Evolutionary conservation across 2,888 invertebrate species (phyloP).

Genomic region (Eupithecia pulchellata): DNA sequence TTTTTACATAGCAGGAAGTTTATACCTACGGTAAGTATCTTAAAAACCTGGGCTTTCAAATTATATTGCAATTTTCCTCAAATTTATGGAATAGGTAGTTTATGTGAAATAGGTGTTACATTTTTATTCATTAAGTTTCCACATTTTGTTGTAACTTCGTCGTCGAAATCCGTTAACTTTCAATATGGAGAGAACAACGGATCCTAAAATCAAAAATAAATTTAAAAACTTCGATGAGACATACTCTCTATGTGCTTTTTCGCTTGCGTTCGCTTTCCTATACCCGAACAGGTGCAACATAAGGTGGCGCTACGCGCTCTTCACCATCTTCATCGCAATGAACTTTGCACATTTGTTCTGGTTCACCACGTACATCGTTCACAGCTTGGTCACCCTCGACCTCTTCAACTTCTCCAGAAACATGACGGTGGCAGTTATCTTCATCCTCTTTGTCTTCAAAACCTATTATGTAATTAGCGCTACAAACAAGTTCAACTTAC

Average conservation of each 20-base stretch:
- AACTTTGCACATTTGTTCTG: constrained; percentile 7
- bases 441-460: constrained; percentile 8
- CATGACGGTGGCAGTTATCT: constrained; percentile 2
- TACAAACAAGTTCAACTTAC: background rate
- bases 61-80: background rate
- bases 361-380: constrained; percentile 4
- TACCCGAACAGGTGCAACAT: background rate
- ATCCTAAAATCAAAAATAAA: background rate
- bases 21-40: too few relatives aligned
- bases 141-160: background rate
- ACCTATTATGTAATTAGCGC: constrained; percentile 4
- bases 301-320: background rate
- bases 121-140: background rate
- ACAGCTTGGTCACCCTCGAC: background rate
- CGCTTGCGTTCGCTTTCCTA: constrained; percentile 2
- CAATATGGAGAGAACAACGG: background rate
- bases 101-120: background rate
- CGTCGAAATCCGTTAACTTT: background rate
- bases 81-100: background rate
- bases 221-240: constrained; percentile 5
- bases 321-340: background rate
- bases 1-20: background rate
- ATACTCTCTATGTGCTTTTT: background rate
- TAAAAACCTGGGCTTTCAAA: background rate
- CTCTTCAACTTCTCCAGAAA: constrained; percentile 10